Conservation (phyloP, 2,113 vertebrate species). For the Oncorhynchus keta region DNA sequence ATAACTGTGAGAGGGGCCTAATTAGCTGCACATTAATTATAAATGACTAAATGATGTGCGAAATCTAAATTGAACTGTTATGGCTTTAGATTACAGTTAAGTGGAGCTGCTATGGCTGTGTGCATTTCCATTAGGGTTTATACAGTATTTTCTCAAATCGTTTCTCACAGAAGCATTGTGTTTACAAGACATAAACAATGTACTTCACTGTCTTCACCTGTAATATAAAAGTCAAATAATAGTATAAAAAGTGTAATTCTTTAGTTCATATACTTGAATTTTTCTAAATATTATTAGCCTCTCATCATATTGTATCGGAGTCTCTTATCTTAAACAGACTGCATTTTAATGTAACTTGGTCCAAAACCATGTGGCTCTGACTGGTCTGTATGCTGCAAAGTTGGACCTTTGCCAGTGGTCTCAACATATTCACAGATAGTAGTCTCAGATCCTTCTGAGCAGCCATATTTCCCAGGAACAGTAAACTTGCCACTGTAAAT, state of each 20-base stretch:
- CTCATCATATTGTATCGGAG: too few relatives aligned
- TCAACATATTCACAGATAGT: neutral
- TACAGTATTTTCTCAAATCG: neutral
- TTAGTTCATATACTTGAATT: too few relatives aligned
- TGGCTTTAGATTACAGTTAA: conserved; percentile 54
- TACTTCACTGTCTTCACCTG: too few relatives aligned
- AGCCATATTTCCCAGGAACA: conserved; percentile 35
- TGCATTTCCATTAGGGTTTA: neutral
- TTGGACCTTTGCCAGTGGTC: neutral
- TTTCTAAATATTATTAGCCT: too few relatives aligned
- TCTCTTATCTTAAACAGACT: too few relatives aligned
- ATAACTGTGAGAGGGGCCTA: conserved; percentile 67
- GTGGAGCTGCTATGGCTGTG: conserved; percentile 32
- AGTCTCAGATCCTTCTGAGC: conserved; percentile 22
- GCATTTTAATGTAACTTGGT: too few relatives aligned
- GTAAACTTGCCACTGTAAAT: conserved; percentile 46
- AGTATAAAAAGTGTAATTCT: too few relatives aligned
- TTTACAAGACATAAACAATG: too few relatives aligned
- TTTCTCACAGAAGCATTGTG: neutral
- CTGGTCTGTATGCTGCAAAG: neutral
- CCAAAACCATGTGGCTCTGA: too few relatives aligned
- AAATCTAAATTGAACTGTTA: conserved; percentile 67
- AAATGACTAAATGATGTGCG: conserved; percentile 71
- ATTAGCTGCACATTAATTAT: conserved; percentile 74
- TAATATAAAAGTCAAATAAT: too few relatives aligned